These are phyloP conservation scores for Styela plicata DNA, from an alignment of 23 tunicate species.

Conservation along the genomic window DNA sequence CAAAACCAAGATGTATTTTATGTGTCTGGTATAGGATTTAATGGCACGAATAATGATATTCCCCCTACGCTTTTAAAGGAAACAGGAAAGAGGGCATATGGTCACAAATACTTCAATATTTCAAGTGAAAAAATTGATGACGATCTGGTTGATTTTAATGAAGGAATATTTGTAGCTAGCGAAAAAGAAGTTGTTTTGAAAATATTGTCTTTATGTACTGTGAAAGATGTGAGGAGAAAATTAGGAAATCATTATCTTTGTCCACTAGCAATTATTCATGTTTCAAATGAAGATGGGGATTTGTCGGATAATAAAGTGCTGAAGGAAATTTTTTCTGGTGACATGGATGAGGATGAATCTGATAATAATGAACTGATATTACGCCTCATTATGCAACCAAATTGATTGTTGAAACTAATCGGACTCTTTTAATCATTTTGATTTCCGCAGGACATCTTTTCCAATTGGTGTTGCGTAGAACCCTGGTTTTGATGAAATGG, in stretches of 20 bases:
- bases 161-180: not conserved
- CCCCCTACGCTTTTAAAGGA: not conserved
- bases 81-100: not conserved
- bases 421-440: no score
- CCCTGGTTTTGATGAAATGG: no score
- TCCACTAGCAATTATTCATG: not conserved
- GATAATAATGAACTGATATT: not conserved
- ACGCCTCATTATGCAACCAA: not conserved
- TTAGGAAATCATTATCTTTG: not conserved
- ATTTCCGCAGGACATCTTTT: no score
- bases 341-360: not conserved
- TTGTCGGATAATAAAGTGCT: not conserved
- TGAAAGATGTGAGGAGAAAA: not conserved
- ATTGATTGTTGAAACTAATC: no score
- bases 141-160: not conserved
- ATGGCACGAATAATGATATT: not conserved
- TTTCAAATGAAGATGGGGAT: not conserved
- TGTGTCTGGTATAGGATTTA: conserved; percentile 7
- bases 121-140: not conserved
- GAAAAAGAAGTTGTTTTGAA: not conserved
- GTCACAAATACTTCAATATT: conserved; percentile 2
- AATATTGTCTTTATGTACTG: not conserved
- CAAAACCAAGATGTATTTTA: conserved; percentile 9
- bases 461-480: no score
- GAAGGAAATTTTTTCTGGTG: not conserved